These are phyloP conservation scores for Microdon myrmicae DNA, from an alignment of 2,888 invertebrate species.

Conservation along the genomic window DNA sequence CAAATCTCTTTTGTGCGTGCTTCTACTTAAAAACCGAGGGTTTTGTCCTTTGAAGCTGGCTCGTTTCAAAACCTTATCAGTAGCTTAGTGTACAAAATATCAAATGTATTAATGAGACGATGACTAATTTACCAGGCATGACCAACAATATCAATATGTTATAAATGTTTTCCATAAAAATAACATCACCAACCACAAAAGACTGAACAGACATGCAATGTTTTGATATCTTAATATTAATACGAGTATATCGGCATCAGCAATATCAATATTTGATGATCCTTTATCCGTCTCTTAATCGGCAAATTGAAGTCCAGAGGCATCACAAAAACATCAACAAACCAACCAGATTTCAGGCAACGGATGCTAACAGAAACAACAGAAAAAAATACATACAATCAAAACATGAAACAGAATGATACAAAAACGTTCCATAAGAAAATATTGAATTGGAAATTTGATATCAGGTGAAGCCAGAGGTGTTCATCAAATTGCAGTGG, in stretches of 20 bases:
- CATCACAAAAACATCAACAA: background rate
- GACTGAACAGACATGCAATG: no score
- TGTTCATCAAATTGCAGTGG: constrained; percentile 34
- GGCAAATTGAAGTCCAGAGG: constrained; percentile 26
- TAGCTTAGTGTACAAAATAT: no score
- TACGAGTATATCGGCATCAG: constrained; percentile 22
- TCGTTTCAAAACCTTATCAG: no score
- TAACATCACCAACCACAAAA: no score
- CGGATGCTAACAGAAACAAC: constrained; percentile 1
- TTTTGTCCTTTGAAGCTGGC: no score
- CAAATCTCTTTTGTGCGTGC: no score
- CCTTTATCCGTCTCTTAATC: constrained; percentile 34
- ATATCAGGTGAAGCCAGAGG: background rate
- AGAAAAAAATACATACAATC: background rate
- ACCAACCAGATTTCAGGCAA: background rate
- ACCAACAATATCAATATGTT: no score
- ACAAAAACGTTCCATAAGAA: constrained; percentile 40
- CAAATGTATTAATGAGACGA: no score
- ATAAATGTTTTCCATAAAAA: no score
- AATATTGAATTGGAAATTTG: constrained; percentile 42
- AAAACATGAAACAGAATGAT: background rate
- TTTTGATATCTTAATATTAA: no score
- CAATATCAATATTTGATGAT: constrained; percentile 28
- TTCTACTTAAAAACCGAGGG: no score
- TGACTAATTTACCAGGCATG: no score